Evolutionary conservation across 2,888 invertebrate genomes (phyloP), one percentile per base, ranked within the genome.

Genomic region (Branchipolynoe longqiensis): DNA sequence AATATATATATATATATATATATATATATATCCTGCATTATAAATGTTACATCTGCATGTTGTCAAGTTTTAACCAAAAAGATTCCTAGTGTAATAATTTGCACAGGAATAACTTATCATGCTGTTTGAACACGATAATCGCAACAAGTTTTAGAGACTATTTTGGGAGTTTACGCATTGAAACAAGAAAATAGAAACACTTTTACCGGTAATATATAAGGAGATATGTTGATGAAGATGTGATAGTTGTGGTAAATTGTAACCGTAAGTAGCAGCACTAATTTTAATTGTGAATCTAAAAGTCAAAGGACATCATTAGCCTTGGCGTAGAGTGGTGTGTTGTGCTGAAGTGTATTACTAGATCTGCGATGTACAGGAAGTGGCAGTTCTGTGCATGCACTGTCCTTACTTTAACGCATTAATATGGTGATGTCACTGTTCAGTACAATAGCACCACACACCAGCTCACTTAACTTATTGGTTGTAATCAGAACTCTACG

Each of bases 11-110:
- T 12, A 69, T 69, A 69, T 69, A 69, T 69, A 69, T 38, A 69
- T 69, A 69, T 69, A 33, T 69, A 38, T 69, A 69, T 69, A 69
- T 69, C 69, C 18, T 69, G 69, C 69, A 69, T 69, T 69, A 69
- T 69, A 22, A 69, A 1, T 36, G 12, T 36, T 69, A n/a, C n/a
- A 33, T 69, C 69, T 36, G 38, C 8, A 48, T 69, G 69, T 69
- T 69, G 69, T 69, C 18, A 69, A 69, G 69, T n/a, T 62, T 14
- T 31, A 62, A 62, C 62, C 25, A 31, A 28, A 62, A 31, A n/a
- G n/a, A n/a, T 18, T 62, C 12, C 31, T 28, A 25, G 14, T 36
- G 18, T 69, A 36, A 69, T 48, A 18, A 48, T 12, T 48, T 48
- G 8, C 48, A 12, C 18, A 48, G 48, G 8, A 48, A 48, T n/a